These are phyloP conservation scores for Tapera naevia DNA, from an alignment of 2,797 vertebrate species.

Conservation along the genomic window DNA sequence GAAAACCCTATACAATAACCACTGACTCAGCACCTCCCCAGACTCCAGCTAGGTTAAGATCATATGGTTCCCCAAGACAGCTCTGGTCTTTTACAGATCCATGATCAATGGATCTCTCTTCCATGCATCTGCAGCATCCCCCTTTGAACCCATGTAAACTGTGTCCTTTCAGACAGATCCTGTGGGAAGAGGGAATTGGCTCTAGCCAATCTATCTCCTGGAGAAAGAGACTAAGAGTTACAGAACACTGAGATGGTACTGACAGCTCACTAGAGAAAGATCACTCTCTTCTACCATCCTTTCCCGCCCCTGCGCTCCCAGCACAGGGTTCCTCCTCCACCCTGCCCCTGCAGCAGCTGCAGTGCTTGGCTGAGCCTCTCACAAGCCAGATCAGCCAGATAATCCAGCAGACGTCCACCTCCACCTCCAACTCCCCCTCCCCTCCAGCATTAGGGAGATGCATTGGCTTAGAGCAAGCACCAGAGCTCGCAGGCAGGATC, in stretches of 20 bases:
- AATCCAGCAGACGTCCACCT: not conserved
- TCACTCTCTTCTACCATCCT: not conserved
- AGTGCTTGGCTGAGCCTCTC: not conserved
- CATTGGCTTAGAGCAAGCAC: not conserved
- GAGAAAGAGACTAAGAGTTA: not conserved
- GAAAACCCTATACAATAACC: not conserved
- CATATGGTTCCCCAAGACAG: not conserved
- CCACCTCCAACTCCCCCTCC: too few species aligned
- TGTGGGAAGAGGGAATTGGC: not conserved
- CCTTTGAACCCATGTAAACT: not conserved
- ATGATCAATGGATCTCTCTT: not conserved
- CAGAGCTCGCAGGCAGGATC: not conserved
- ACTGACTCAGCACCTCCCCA: not conserved
- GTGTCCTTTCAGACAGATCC: not conserved
- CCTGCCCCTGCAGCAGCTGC: not conserved
- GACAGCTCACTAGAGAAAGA: not conserved
- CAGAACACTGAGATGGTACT: not conserved
- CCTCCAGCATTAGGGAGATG: not conserved
- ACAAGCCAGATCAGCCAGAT: not conserved
- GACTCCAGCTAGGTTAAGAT: not conserved
- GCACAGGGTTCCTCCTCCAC: not conserved
- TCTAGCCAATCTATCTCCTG: not conserved
- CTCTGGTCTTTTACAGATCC: not conserved
- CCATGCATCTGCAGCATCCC: not conserved
- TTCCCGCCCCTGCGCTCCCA: not conserved